These are phyloP conservation scores for Drosophila bocqueti DNA, from an alignment of 1,140 invertebrate species.

Conservation along the genomic window DNA sequence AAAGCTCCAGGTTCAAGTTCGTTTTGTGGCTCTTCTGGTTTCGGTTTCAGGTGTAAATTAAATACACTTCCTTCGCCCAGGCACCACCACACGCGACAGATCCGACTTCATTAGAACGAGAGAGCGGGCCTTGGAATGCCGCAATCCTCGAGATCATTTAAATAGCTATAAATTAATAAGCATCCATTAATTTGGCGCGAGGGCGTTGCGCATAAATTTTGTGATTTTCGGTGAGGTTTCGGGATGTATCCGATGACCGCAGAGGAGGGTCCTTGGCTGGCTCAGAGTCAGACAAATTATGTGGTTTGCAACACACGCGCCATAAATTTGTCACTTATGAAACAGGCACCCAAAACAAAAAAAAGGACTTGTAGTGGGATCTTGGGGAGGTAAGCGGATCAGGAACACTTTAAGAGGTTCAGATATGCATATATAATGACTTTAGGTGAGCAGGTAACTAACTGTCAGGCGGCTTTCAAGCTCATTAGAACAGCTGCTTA, in stretches of 20 bases:
- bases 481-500: slow-evolving; percentile 10
- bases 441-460: slow-evolving; percentile 20
- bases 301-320: slow-evolving; percentile 79
- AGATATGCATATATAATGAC: slow-evolving; percentile 23
- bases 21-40: slow-evolving; percentile 54
- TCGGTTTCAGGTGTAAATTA: slow-evolving; percentile 82
- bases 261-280: slow-evolving; percentile 23
- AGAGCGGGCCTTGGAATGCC: slow-evolving; percentile 51
- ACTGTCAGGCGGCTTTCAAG: slow-evolving; percentile 6
- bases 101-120: slow-evolving; percentile 67
- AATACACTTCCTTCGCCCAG: slow-evolving; percentile 60
- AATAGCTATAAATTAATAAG: slow-evolving; percentile 84
- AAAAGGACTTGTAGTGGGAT: not conserved
- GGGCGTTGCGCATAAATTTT: slow-evolving; percentile 79
- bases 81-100: slow-evolving; percentile 68
- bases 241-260: slow-evolving; percentile 48
- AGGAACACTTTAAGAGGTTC: slow-evolving; percentile 30
- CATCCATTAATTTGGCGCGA: slow-evolving; percentile 81
- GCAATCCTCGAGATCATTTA: slow-evolving; percentile 77
- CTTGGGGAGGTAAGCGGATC: slow-evolving; percentile 24
- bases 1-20: slow-evolving; percentile 77
- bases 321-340: slow-evolving; percentile 82
- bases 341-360: slow-evolving; percentile 8
- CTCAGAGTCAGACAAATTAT: slow-evolving; percentile 79
- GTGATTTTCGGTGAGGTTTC: slow-evolving; percentile 56